phyloP scores from a whole-genome alignment of 53 echinoderm and acorn worm genomes.

The Zoroaster sp. region DNA sequence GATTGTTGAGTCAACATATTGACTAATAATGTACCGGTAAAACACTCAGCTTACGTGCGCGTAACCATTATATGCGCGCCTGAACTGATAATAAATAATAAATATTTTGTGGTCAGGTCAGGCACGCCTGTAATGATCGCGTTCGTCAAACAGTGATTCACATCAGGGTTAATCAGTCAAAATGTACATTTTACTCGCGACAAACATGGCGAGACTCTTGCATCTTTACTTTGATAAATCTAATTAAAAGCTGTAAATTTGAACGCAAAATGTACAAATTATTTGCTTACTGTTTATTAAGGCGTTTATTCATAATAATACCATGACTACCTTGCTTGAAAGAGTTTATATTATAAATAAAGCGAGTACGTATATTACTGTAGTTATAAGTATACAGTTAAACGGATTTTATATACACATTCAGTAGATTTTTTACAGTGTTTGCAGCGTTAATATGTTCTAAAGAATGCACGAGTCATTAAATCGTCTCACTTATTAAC shows the following conservation, averaged over 20 bases:
- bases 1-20: too few species aligned
- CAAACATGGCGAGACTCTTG: too few species aligned
- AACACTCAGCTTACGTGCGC: too few species aligned
- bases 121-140: too few species aligned
- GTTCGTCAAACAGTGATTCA: too few species aligned
- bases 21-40: too few species aligned
- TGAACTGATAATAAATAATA: too few species aligned
- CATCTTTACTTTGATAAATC: not conserved
- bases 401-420: not conserved
- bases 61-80: too few species aligned
- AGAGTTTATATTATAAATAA: not conserved
- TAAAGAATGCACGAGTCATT: not conserved
- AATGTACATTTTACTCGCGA: too few species aligned
- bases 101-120: too few species aligned
- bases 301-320: not conserved
- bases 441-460: not conserved
- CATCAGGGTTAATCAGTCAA: too few species aligned
- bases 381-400: not conserved
- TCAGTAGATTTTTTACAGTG: not conserved
- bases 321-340: not conserved
- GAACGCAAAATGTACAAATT: not conserved
- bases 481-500: too few species aligned
- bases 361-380: not conserved
- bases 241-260: not conserved
- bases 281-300: not conserved